phyloP scores from a whole-genome alignment of 1,140 invertebrate genomes.

The Sinonovacula constricta region DNA sequence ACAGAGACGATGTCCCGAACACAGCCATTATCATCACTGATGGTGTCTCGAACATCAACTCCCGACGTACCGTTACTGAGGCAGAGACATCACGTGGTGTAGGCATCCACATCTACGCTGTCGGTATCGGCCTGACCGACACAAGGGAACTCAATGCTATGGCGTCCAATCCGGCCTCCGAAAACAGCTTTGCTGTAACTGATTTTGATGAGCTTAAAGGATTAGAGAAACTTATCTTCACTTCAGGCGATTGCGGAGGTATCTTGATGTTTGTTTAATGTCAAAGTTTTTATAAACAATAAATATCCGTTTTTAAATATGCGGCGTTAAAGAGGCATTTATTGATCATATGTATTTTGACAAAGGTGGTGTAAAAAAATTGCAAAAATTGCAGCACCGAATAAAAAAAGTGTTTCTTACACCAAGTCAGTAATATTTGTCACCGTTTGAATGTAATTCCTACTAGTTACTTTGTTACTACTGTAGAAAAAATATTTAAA shows the following conservation, averaged over 20 bases:
- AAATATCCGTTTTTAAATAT: no score
- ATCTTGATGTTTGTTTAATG: slow-evolving; percentile 1
- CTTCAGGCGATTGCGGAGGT: slow-evolving; percentile 55
- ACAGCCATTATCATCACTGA: slow-evolving; percentile 69
- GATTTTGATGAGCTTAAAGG: slow-evolving; percentile 57
- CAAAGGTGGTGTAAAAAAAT: not conserved
- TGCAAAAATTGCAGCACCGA: no score
- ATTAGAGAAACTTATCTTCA: slow-evolving; percentile 63
- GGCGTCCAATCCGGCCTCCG: slow-evolving; percentile 48
- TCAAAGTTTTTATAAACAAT: not conserved
- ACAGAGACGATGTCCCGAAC: slow-evolving; percentile 55
- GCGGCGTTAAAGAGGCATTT: no score
- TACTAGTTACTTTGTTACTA: no score
- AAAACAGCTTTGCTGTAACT: slow-evolving; percentile 57
- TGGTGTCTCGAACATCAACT: slow-evolving; percentile 65
- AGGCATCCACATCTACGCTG: slow-evolving; percentile 61
- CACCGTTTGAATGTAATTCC: no score
- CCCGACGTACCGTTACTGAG: slow-evolving; percentile 51
- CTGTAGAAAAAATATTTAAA: no score
- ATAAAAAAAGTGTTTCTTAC: no score
- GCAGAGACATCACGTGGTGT: slow-evolving; percentile 37
- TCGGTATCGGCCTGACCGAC: slow-evolving; percentile 62
- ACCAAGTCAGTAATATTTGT: no score
- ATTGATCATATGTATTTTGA: no score
- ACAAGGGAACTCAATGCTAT: slow-evolving; percentile 58